Base-by-base conservation (phyloP, 2,797 vertebrate genomes). In the Meriones psammophilus region DNA sequence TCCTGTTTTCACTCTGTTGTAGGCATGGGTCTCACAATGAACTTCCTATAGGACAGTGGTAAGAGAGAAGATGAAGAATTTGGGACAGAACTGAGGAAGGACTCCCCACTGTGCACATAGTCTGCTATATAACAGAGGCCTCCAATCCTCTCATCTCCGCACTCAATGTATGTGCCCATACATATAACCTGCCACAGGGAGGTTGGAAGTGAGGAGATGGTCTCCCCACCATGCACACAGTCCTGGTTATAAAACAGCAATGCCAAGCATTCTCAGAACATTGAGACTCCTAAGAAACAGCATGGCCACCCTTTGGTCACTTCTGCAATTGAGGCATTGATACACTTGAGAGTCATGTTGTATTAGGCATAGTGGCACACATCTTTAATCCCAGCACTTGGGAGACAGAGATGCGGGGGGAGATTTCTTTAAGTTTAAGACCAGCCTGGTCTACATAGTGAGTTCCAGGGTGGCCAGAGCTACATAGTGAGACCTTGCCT, bases 51-150 rank as follows among this genome's bases (percentile, higher is more conserved):
- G 97, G 95, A 96, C 33, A 94, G 94, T 94, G 96, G 97, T 93
- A 96, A 98, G 96, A 98, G 96, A 98, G 97, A 97, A 86, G 95
- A 96, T 93, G 91, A 97, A 96, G 85, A 78, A 97, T 91, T 84
- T 36, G 94, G 78, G 96, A 86, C 88, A 94, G 93, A 95, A 92
- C 96, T 9, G 89, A 12, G 92, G 24, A 95, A 80, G 69, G 89
- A 20, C 62, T 26, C 64, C 69, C n/a, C 20, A 84, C 20, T 60
- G 74, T 39, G 18, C 12, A 84, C 58, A 84, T 17, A 66, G 62
- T 24, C 58, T 66, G 79, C 81, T 68, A 96, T 76, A 36, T 97
- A 96, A 86, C 28, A 86, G 60, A 68, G 42, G 42, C 30, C 62
- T 68, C 12, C 30, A 68, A 68, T 12, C 56, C 56, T 26, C 39